Conservation (phyloP, 2,888 invertebrate species). For the Abrostola tripartita region DNA sequence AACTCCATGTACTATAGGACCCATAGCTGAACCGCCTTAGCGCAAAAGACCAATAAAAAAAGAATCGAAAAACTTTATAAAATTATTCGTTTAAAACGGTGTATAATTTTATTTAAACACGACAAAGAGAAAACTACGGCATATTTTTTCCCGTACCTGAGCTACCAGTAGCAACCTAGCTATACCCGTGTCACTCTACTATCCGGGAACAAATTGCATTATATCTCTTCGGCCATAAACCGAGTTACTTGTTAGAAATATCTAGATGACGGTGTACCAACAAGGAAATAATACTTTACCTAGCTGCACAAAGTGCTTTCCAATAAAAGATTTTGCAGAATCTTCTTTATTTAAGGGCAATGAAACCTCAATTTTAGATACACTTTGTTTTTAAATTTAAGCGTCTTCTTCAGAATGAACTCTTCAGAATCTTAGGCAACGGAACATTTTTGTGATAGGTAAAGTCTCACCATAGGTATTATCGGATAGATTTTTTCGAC, state of each 20-base stretch:
- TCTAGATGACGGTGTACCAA: neutral
- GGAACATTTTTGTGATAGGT: too few relatives aligned
- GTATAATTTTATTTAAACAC: neutral
- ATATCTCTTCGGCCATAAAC: constrained; percentile 1
- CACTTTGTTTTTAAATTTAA: too few relatives aligned
- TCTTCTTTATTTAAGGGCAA: too few relatives aligned
- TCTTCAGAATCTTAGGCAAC: too few relatives aligned
- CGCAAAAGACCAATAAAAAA: neutral
- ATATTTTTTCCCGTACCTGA: neutral
- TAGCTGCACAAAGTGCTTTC: neutral
- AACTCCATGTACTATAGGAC: too few relatives aligned
- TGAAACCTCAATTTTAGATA: too few relatives aligned
- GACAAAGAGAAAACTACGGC: neutral
- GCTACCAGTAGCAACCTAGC: neutral
- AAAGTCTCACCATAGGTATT: too few relatives aligned
- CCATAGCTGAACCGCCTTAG: neutral
- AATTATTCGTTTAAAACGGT: neutral
- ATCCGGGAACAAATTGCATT: constrained; percentile 4
- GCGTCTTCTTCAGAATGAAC: too few relatives aligned
- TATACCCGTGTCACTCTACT: neutral
- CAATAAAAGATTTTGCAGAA: neutral
- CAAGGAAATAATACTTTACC: constrained; percentile 3
- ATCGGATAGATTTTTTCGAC: too few relatives aligned
- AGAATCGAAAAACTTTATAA: neutral
- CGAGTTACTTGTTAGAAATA: constrained; percentile 1